Evolutionary conservation across 2,888 invertebrate genomes (phyloP).

Genomic region (Unio pictorum): DNA sequence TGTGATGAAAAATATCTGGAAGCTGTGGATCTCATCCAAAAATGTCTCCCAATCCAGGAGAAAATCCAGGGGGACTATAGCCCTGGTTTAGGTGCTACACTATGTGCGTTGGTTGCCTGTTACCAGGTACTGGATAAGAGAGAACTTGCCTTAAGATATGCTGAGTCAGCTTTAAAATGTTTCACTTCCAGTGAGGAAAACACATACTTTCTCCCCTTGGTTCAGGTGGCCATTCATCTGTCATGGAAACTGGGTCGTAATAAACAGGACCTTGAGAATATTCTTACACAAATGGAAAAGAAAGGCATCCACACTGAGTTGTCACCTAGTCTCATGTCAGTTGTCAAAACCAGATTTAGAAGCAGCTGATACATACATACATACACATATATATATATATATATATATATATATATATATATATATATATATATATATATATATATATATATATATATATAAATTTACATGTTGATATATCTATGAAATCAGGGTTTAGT

Average conservation of each 20-base stretch:
- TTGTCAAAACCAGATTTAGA: too few species aligned
- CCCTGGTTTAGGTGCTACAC: conserved; percentile 54
- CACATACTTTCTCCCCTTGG: conserved; percentile 59
- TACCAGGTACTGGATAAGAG: conserved; percentile 59
- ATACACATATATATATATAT: too few species aligned
- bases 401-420: too few species aligned
- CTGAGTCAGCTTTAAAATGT: conserved; percentile 61
- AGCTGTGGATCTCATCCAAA: conserved; percentile 62
- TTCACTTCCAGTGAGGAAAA: conserved; percentile 47
- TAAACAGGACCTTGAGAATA: conserved; percentile 63
- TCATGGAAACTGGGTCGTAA: conserved; percentile 69
- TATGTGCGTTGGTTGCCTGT: conserved; percentile 66
- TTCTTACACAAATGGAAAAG: not conserved
- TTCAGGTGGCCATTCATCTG: conserved; percentile 62
- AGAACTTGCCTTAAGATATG: conserved; percentile 61
- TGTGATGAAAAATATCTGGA: conserved; percentile 59
- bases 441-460: too few species aligned
- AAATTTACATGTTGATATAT: too few species aligned
- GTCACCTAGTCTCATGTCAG: too few species aligned
- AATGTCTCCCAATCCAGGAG: conserved; percentile 64
- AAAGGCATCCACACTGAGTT: too few species aligned
- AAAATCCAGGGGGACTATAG: conserved; percentile 64
- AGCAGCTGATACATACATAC: too few species aligned
- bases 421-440: too few species aligned
- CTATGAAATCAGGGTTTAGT: too few species aligned